Evolutionary conservation across 1,140 invertebrate genomes (phyloP).

Genomic region (Protaetia brevitarsis): DNA sequence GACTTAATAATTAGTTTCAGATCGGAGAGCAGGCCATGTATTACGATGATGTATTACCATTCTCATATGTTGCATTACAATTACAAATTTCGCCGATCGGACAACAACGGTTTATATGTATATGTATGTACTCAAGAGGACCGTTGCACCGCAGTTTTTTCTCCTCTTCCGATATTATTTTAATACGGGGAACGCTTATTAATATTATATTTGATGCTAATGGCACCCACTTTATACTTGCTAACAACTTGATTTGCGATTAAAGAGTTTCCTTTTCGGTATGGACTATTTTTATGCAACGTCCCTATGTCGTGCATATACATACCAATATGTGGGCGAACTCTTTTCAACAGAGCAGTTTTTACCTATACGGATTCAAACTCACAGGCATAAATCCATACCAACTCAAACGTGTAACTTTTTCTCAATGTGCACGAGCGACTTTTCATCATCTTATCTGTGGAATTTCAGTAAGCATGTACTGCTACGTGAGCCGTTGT

Average conservation of each 20-base stretch:
- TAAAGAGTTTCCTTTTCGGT: constrained; percentile 20
- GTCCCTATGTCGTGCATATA: not conserved
- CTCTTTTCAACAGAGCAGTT: no score
- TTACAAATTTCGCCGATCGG: constrained; percentile 32
- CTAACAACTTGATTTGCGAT: constrained; percentile 20
- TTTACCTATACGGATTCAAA: not conserved
- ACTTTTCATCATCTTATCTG: no score
- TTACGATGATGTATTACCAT: constrained; percentile 34
- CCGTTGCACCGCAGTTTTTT: not conserved
- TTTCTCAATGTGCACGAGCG: no score
- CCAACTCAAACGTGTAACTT: not conserved
- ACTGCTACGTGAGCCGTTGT: no score
- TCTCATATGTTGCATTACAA: constrained; percentile 33
- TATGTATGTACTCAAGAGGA: no score
- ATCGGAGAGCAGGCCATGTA: constrained; percentile 26
- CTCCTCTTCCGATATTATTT: constrained; percentile 14
- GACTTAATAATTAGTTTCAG: constrained; percentile 36
- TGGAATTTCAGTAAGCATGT: no score
- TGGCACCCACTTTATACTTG: constrained; percentile 19
- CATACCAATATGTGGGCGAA: not conserved
- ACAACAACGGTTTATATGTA: no score
- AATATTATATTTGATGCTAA: constrained; percentile 23
- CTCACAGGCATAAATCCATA: not conserved
- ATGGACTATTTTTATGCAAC: not conserved
- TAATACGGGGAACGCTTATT: constrained; percentile 13